These are phyloP conservation scores for Mactra quadrangularis DNA, from an alignment of 1,140 invertebrate species.

Conservation along the genomic window DNA sequence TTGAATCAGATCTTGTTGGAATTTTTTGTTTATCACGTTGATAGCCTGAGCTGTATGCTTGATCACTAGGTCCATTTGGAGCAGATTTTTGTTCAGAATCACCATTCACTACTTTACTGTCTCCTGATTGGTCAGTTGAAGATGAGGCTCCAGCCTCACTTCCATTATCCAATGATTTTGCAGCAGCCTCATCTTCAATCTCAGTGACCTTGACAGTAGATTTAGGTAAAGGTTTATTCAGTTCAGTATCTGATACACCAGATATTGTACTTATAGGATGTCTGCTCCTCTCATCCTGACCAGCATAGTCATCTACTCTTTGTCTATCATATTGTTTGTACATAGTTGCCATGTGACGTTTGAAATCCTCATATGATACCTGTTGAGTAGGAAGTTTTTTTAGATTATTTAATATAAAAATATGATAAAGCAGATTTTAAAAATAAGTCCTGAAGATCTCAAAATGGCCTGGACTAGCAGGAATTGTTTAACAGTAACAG, in stretches of 20 bases:
- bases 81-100: slow-evolving; percentile 10
- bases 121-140: slow-evolving; percentile 40
- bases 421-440: too few species aligned
- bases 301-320: slow-evolving; percentile 96
- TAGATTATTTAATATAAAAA: too few species aligned
- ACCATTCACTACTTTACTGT: slow-evolving; percentile 21
- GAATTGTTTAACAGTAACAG: too few species aligned
- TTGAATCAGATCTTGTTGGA: slow-evolving; percentile 51
- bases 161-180: slow-evolving; percentile 49
- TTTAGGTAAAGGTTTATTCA: slow-evolving; percentile 69
- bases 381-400: too few species aligned
- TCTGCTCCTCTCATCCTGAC: slow-evolving; percentile 95
- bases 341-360: slow-evolving; percentile 87
- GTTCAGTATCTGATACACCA: slow-evolving; percentile 84
- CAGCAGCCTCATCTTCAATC: slow-evolving; percentile 62
- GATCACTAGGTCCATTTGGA: not conserved
- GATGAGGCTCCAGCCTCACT: slow-evolving; percentile 58
- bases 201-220: slow-evolving; percentile 79
- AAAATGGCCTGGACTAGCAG: too few species aligned
- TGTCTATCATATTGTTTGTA: slow-evolving; percentile 98
- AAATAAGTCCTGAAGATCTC: too few species aligned
- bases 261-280: slow-evolving; percentile 98
- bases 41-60: not conserved
- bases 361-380: slow-evolving; percentile 95
- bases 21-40: slow-evolving; percentile 38